phyloP scores from a whole-genome alignment of 2,113 vertebrate genomes.

The Glaucidium brasilianum region DNA sequence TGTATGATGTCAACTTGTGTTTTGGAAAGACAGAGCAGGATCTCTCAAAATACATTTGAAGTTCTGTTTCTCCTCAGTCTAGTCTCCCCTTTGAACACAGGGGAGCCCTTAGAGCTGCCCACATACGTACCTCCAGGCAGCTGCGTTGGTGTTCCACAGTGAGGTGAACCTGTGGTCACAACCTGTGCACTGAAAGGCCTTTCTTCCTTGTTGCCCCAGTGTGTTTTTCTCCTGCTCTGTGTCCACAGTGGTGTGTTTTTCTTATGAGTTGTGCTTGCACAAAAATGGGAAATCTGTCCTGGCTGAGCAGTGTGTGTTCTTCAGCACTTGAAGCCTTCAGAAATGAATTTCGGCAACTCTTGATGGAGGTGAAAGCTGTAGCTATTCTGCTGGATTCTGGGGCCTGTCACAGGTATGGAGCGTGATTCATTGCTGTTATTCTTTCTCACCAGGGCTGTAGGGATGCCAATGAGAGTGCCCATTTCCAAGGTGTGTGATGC shows the following conservation, averaged over 20 bases:
- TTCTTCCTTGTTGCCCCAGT: not conserved
- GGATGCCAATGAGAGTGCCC: constrained; percentile 49
- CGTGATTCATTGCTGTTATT: not conserved
- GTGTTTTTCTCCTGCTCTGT: not conserved
- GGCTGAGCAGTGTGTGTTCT: not conserved
- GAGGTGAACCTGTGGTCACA: not conserved
- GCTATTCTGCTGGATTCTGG: not conserved
- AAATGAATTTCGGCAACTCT: not conserved
- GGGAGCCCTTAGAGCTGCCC: not conserved
- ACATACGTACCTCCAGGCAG: not conserved
- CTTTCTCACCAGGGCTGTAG: constrained; percentile 7
- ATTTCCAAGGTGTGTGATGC: not conserved
- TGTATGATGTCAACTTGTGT: not conserved
- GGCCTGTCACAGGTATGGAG: not conserved
- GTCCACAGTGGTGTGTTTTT: not conserved
- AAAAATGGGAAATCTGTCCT: not conserved
- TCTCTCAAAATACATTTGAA: not conserved
- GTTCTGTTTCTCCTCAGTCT: not conserved
- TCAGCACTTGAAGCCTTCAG: not conserved
- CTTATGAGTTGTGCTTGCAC: not conserved
- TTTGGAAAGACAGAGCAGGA: not conserved
- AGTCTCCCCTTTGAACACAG: not conserved
- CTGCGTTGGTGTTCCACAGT: accelerated
- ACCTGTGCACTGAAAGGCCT: not conserved
- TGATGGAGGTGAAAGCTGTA: not conserved